These are phyloP conservation scores for Lonchura striata DNA, from an alignment of 2,113 vertebrate species.

Conservation along the genomic window DNA sequence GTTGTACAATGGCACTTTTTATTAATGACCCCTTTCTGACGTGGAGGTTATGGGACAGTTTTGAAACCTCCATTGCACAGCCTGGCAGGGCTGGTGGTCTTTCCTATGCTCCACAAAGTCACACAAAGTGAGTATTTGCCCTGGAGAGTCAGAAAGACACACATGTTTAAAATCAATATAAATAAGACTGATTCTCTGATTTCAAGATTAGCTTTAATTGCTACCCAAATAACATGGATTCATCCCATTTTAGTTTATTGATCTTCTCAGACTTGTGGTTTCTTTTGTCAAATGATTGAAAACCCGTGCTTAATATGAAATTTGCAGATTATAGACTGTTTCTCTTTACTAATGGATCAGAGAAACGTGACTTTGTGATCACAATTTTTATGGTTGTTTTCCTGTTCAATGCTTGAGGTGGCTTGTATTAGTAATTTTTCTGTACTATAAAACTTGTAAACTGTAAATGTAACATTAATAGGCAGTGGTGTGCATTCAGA, in stretches of 20 bases:
- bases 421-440: conserved; percentile 10
- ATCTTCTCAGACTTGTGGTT: background rate
- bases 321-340: background rate
- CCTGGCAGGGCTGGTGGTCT: background rate
- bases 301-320: background rate
- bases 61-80: background rate
- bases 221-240: background rate
- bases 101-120: background rate
- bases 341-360: background rate
- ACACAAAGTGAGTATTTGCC: background rate
- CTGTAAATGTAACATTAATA: conserved; percentile 6
- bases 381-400: background rate
- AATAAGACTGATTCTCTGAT: background rate
- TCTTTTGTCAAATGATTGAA: background rate
- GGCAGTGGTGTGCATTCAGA: background rate
- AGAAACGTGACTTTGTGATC: background rate
- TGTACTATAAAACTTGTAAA: conserved; percentile 6
- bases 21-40: background rate
- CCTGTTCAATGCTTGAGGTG: background rate
- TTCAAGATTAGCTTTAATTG: background rate
- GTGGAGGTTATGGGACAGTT: background rate
- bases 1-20: background rate
- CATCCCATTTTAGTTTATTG: background rate
- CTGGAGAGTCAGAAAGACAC: background rate
- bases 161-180: background rate